Conservation (phyloP, 2,797 vertebrate genomes). For the Enteromius treurensis region DNA sequence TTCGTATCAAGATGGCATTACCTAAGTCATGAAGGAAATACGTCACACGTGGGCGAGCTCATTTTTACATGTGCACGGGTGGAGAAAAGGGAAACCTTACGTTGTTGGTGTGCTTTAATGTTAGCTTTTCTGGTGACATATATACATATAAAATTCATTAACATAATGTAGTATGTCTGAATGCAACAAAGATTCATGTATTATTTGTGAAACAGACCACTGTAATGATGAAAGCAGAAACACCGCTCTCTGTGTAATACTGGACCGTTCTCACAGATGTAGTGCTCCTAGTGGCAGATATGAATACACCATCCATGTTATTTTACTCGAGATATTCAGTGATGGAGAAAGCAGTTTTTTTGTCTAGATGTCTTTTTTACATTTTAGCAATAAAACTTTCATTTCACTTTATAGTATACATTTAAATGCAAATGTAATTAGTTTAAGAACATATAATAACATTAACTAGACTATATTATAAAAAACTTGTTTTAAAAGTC, state of each 20-base stretch:
- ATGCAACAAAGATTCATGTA: background rate
- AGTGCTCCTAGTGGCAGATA: constrained; percentile 20
- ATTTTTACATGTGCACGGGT: constrained; percentile 25
- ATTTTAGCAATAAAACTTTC: background rate
- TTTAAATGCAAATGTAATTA: background rate
- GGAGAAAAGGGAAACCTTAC: background rate
- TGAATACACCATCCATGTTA: background rate
- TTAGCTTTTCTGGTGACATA: background rate
- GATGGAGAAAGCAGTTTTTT: background rate
- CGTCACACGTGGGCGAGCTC: constrained; percentile 66
- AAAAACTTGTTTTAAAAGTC: background rate
- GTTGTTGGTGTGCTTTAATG: background rate
- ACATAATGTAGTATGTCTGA: fast-evolving
- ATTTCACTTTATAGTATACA: background rate
- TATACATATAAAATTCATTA: background rate
- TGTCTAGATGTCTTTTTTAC: background rate
- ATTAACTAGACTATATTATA: background rate
- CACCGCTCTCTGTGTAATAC: background rate
- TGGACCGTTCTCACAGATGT: background rate
- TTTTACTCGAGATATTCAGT: background rate
- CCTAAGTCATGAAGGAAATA: constrained; percentile 66
- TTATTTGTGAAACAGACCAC: background rate
- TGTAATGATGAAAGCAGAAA: background rate
- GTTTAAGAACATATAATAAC: background rate
- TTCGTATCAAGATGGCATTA: constrained; percentile 70